phyloP scores from a whole-genome alignment of 2,113 vertebrate species.

The Gnathonemus echidnorhynchus region DNA sequence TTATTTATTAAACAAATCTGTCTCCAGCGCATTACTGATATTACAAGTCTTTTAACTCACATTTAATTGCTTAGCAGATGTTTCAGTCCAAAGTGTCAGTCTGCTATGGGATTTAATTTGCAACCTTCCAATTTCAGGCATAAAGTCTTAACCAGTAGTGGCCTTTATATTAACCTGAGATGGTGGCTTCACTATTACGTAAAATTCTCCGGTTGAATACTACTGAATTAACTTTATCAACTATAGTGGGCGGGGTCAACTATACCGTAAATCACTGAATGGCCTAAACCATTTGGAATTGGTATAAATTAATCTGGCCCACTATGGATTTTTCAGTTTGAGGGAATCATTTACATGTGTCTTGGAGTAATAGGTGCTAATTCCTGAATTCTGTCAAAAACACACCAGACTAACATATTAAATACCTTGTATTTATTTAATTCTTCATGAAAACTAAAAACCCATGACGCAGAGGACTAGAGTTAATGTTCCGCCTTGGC shows the following conservation, averaged over 20 bases:
- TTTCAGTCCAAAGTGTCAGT: not conserved
- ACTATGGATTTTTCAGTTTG: not conserved
- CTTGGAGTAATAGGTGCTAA: not conserved
- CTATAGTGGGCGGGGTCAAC: not conserved
- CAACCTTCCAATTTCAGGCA: not conserved
- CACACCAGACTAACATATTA: not conserved
- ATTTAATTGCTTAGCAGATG: not conserved
- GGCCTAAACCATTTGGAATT: not conserved
- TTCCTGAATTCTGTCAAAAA: not conserved
- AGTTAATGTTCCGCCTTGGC: not conserved
- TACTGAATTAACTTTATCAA: not conserved
- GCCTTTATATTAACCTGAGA: not conserved
- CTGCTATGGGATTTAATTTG: not conserved
- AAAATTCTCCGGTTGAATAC: not conserved
- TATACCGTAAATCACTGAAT: not conserved
- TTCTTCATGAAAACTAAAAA: not conserved
- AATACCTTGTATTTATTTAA: not conserved
- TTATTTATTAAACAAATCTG: constrained; percentile 11
- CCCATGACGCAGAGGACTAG: not conserved
- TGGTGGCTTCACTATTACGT: not conserved
- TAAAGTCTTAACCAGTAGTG: not conserved
- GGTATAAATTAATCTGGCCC: not conserved
- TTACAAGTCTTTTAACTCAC: not conserved
- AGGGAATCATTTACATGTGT: not conserved
- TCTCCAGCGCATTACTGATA: not conserved